A percentile compares a stretch with the other conserved stretches of the same genome.
Conservation (phyloP, 2,113 vertebrate genomes). For the Rhegmatorhina hoffmannsi region DNA sequence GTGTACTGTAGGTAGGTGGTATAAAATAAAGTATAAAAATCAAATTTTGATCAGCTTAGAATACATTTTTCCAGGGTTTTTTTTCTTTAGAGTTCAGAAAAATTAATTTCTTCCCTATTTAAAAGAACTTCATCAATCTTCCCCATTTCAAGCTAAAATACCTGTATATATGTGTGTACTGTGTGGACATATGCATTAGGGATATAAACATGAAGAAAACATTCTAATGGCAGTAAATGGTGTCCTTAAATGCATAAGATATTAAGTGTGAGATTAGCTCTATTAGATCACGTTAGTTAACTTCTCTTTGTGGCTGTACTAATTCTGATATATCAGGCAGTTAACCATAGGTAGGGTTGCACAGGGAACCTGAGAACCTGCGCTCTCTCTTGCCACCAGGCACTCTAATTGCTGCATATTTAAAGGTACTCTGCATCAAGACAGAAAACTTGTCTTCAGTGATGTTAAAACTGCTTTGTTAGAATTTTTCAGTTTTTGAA, state of each 20-base stretch:
- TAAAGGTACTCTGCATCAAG: not conserved
- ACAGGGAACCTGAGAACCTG: not conserved
- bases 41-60: not conserved
- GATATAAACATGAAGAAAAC: not conserved
- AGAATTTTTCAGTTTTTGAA: not conserved
- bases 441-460: not conserved
- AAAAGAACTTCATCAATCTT: not conserved
- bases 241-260: not conserved
- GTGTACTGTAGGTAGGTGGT: not conserved
- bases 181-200: not conserved
- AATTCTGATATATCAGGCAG: not conserved
- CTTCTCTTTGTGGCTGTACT: not conserved
- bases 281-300: not conserved
- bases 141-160: not conserved
- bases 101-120: not conserved
- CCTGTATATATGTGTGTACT: fast-evolving
- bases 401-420: not conserved
- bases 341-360: too few relatives aligned
- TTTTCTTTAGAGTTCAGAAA: not conserved
- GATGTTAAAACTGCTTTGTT: not conserved
- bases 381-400: not conserved
- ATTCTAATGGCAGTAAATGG: not conserved
- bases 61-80: not conserved
- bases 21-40: not conserved
- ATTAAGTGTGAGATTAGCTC: not conserved